Percentiles rank a stretch among this genome's conserved stretches.
Evolutionary conservation across 2,888 invertebrate genomes (phyloP).

Genomic region (Metallyticus violacea): DNA sequence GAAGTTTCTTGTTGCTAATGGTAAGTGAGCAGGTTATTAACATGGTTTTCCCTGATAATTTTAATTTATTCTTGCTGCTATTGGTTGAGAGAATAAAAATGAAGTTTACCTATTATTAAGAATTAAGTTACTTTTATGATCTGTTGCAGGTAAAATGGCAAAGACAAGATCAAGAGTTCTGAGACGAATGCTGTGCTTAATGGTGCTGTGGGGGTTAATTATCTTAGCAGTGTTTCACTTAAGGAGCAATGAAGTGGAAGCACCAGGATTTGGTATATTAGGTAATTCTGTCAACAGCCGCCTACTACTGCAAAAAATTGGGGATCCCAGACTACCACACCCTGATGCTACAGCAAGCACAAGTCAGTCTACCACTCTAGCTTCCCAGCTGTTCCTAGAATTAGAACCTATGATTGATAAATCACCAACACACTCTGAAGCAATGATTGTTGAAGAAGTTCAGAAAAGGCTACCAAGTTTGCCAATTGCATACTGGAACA

Average conservation of each 20-base stretch:
- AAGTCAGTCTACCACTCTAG: background rate
- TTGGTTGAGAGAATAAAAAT: too few species aligned
- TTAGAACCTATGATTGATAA: slow-evolving; percentile 60
- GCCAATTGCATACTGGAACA: slow-evolving; percentile 82
- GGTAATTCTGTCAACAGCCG: slow-evolving; percentile 48
- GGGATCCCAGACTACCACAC: slow-evolving; percentile 45
- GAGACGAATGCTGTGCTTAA: slow-evolving; percentile 37
- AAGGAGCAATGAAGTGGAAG: slow-evolving; percentile 41
- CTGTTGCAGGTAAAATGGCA: slow-evolving; percentile 9
- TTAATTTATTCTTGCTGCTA: too few species aligned
- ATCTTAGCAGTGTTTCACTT: slow-evolving; percentile 38
- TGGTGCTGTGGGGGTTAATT: slow-evolving; percentile 39
- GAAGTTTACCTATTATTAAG: too few species aligned
- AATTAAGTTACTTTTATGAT: background rate
- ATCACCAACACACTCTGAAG: slow-evolving; percentile 63
- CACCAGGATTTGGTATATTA: slow-evolving; percentile 42
- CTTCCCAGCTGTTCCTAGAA: slow-evolving; percentile 41
- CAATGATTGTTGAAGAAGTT: slow-evolving; percentile 72
- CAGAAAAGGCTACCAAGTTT: slow-evolving; percentile 78
- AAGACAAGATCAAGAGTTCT: slow-evolving; percentile 34
- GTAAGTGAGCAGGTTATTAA: too few species aligned
- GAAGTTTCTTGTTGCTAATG: too few species aligned
- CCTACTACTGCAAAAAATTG: slow-evolving; percentile 51
- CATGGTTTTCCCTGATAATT: too few species aligned
- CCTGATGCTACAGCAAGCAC: slow-evolving; percentile 42